phyloP scores from a whole-genome alignment of 2,888 invertebrate species.

The Napeogenes sylphis region DNA sequence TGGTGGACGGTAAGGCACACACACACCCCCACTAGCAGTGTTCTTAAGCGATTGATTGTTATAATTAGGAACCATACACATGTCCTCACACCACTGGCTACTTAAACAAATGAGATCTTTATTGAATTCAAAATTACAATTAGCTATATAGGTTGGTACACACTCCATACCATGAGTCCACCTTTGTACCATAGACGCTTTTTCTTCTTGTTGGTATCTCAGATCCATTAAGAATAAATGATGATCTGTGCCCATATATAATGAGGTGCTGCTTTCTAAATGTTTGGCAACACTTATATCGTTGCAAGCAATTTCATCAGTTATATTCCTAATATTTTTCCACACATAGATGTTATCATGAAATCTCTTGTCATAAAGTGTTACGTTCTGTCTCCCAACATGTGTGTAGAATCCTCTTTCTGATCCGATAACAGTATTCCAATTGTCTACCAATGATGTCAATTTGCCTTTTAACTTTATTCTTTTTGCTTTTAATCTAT shows the following conservation, averaged over 20 bases:
- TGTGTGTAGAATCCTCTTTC: slow-evolving; percentile 56
- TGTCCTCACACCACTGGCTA: slow-evolving; percentile 69
- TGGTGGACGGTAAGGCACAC: slow-evolving; percentile 61
- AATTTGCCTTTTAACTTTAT: slow-evolving; percentile 47
- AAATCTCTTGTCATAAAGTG: slow-evolving; percentile 63
- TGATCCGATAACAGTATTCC: slow-evolving; percentile 59
- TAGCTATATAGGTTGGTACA: slow-evolving; percentile 63
- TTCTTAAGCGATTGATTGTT: slow-evolving; percentile 43
- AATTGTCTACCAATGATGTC: slow-evolving; percentile 52
- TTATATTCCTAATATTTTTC: slow-evolving; percentile 44
- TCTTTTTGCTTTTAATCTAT: slow-evolving; percentile 53
- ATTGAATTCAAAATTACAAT: slow-evolving; percentile 52
- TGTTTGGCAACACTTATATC: slow-evolving; percentile 53
- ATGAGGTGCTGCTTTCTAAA: slow-evolving; percentile 43
- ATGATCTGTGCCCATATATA: slow-evolving; percentile 62
- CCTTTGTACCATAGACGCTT: slow-evolving; percentile 59
- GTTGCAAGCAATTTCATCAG: slow-evolving; percentile 53
- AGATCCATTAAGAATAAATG: slow-evolving; percentile 61
- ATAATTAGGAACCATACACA: slow-evolving; percentile 58
- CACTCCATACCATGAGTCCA: slow-evolving; percentile 78
- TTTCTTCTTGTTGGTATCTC: slow-evolving; percentile 42
- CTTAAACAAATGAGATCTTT: slow-evolving; percentile 58
- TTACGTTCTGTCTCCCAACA: slow-evolving; percentile 47
- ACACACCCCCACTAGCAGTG: slow-evolving; percentile 42
- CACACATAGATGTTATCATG: slow-evolving; percentile 46